phyloP scores from a whole-genome alignment of 2,888 invertebrate species.

The Pardosa pseudoannulata region DNA sequence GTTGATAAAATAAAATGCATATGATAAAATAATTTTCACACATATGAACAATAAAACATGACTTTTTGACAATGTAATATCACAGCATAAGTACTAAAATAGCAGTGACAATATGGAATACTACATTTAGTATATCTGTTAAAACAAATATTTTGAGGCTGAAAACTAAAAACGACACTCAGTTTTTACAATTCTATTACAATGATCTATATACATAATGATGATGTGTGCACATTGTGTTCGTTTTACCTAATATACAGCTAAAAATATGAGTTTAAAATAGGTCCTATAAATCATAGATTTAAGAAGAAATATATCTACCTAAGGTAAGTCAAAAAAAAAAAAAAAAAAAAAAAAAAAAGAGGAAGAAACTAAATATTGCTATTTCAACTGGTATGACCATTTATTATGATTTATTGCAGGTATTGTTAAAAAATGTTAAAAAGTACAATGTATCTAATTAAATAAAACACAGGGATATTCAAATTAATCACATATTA shows the following conservation, averaged over 20 bases:
- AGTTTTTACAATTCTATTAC: neutral
- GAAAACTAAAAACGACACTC: neutral
- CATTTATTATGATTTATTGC: too few species aligned
- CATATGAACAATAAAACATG: slow-evolving; percentile 2
- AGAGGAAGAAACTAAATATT: too few species aligned
- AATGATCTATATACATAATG: slow-evolving; percentile 7
- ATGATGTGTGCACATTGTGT: neutral
- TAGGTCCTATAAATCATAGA: neutral
- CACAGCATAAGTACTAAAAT: slow-evolving; percentile 22
- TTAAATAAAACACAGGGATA: too few species aligned
- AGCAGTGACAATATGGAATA: slow-evolving; percentile 4
- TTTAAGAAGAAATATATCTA: neutral
- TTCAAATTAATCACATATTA: too few species aligned
- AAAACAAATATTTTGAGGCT: neutral
- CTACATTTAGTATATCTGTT: neutral
- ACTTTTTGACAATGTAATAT: slow-evolving; percentile 6
- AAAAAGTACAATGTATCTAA: too few species aligned
- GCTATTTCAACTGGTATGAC: too few species aligned
- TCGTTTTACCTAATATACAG: neutral
- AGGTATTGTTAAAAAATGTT: too few species aligned
- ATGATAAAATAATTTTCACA: slow-evolving; percentile 2
- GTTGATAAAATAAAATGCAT: neutral
- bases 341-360: neutral
- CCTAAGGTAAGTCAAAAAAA: neutral
- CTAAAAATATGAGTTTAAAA: neutral